Evolutionary conservation across 1,140 invertebrate genomes (phyloP).

Genomic region (Pemphigus obesinymphae): DNA sequence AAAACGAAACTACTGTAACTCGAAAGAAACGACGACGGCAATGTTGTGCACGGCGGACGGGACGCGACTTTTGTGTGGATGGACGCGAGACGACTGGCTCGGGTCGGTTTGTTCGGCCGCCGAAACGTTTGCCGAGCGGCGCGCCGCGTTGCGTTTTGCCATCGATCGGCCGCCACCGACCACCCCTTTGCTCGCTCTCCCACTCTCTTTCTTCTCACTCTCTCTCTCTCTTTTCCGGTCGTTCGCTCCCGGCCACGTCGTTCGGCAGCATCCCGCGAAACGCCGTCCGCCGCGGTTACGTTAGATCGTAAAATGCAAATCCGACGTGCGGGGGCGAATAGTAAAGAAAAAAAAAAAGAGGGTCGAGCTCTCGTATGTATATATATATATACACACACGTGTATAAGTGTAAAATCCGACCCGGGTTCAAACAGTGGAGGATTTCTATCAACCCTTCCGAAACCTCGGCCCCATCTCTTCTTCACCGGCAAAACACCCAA

Average conservation of each 20-base stretch:
- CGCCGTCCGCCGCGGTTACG: neutral
- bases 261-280: neutral
- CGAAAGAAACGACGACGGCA: neutral
- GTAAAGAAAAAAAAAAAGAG: too few species aligned
- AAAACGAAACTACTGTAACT: neutral
- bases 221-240: neutral
- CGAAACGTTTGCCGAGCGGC: constrained; percentile 13
- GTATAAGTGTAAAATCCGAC: too few species aligned
- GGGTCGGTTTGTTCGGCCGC: neutral
- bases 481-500: too few species aligned
- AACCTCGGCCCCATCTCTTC: too few species aligned
- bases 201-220: neutral
- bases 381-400: too few species aligned
- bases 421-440: too few species aligned
- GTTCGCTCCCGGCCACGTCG: neutral
- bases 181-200: neutral
- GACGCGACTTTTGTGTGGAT: neutral
- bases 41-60: neutral
- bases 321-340: too few species aligned
- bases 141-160: neutral
- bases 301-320: neutral
- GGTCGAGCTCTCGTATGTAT: too few species aligned
- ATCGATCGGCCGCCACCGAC: constrained; percentile 8
- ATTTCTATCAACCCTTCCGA: too few species aligned
- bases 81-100: constrained; percentile 8